Conservation (phyloP, 2,888 invertebrate species). For the Notocelia uddmanniana region DNA sequence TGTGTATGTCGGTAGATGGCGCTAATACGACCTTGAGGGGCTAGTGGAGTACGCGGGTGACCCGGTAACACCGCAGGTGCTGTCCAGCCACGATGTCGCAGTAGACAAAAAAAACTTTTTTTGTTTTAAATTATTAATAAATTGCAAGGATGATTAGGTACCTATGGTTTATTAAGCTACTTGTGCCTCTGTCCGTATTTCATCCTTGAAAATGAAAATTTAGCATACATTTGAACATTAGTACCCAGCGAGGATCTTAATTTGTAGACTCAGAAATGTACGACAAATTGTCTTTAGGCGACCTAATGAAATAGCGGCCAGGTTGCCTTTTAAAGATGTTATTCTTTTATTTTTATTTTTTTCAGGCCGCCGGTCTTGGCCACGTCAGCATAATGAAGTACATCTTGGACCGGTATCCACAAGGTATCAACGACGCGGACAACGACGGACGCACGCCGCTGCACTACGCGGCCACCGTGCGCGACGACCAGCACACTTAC, state of each 20-base stretch:
- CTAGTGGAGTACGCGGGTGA: slow-evolving; percentile 88
- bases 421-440: slow-evolving; percentile 89
- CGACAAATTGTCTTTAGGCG: no score
- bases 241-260: no score
- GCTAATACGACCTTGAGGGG: slow-evolving; percentile 87
- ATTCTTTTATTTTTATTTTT: slow-evolving; percentile 40
- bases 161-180: no score
- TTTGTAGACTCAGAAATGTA: no score
- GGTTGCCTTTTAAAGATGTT: no score
- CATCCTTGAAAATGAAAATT: no score
- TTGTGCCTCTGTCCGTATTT: no score
- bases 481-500: slow-evolving; percentile 92
- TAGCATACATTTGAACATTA: no score
- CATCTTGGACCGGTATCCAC: slow-evolving; percentile 89
- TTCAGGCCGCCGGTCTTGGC: slow-evolving; percentile 93
- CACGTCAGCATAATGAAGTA: slow-evolving; percentile 91
- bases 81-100: slow-evolving; percentile 91
- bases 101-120: no score
- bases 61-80: slow-evolving; percentile 89
- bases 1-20: slow-evolving; percentile 56
- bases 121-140: no score
- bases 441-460: slow-evolving; percentile 94
- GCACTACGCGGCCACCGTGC: slow-evolving; percentile 94
- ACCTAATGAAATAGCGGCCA: no score
- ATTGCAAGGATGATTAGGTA: no score